These are phyloP conservation scores for Illadopsis cleaveri DNA, from an alignment of 2,113 vertebrate species.

Conservation along the genomic window DNA sequence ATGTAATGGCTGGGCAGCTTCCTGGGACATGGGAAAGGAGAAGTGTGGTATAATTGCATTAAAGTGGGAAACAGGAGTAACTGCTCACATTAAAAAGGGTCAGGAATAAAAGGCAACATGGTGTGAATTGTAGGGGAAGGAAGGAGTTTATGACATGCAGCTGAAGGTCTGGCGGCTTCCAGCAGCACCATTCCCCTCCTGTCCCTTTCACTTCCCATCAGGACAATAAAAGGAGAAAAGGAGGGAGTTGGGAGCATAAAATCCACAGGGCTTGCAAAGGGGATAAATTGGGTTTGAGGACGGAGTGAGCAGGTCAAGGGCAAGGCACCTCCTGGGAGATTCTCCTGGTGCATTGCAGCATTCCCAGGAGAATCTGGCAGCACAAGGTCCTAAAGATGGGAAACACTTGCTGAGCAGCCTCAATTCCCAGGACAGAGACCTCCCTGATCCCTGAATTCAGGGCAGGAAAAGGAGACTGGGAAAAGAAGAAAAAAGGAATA, in stretches of 20 bases:
- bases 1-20: conserved; percentile 26
- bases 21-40: background rate
- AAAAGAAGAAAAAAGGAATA: background rate
- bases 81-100: background rate
- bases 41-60: conserved; percentile 40
- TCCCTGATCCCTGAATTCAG: fast-evolving
- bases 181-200: background rate
- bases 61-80: conserved; percentile 32
- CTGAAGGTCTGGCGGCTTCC: background rate
- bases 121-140: background rate
- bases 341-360: background rate
- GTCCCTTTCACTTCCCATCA: background rate
- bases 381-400: background rate
- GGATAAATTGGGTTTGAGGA: fast-evolving
- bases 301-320: background rate
- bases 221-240: background rate
- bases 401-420: background rate
- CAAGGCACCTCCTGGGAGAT: background rate
- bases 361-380: background rate
- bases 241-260: background rate
- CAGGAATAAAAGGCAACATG: conserved; percentile 24
- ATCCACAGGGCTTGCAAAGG: background rate
- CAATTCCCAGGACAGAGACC: background rate
- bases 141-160: background rate
- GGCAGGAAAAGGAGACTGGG: background rate